A percentile compares a stretch with the other conserved stretches of the same genome.
These are phyloP conservation scores for Agonopterix subpropinquella DNA, from an alignment of 2,888 invertebrate genomes.

Conservation along the genomic window DNA sequence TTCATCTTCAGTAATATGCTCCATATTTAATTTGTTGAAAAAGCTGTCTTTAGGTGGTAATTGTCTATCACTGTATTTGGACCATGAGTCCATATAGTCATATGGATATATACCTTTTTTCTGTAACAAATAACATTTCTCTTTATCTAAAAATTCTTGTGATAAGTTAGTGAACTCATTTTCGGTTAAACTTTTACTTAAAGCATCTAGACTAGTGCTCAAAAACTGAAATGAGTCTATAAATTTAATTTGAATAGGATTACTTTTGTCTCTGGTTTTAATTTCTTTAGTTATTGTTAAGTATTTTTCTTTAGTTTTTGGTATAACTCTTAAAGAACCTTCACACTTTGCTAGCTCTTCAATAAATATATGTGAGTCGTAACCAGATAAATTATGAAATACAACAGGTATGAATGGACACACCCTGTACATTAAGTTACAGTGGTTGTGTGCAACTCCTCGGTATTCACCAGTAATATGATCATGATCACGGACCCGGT, in stretches of 20 bases:
- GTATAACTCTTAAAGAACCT: conserved; percentile 16
- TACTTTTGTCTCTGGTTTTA: neutral
- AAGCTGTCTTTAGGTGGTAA: conserved; percentile 12
- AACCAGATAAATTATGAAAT: conserved; percentile 6
- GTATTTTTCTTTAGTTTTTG: conserved; percentile 27
- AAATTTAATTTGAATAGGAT: conserved; percentile 5
- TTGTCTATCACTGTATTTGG: conserved; percentile 6
- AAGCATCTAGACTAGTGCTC: conserved; percentile 1
- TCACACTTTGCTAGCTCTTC: conserved; percentile 18
- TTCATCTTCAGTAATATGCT: conserved; percentile 7
- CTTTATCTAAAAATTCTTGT: no score
- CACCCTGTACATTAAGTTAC: conserved; percentile 2
- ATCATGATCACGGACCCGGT: conserved; percentile 3
- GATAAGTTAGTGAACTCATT: conserved; percentile 8
- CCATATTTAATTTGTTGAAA: conserved; percentile 8
- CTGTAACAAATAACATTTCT: no score
- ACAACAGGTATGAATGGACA: conserved; percentile 1
- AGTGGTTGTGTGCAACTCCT: conserved; percentile 1
- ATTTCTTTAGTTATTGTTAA: conserved; percentile 26
- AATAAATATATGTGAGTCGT: conserved; percentile 20
- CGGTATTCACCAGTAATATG: conserved; percentile 3
- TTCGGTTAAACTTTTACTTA: neutral
- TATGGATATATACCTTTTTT: conserved; percentile 9
- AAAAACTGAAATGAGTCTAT: conserved; percentile 6
- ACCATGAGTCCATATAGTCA: conserved; percentile 13